Percentiles rank a stretch among this genome's conserved stretches.
These are phyloP conservation scores for Clepsis dumicolana DNA, from an alignment of 2,888 invertebrate species.

Conservation along the genomic window DNA sequence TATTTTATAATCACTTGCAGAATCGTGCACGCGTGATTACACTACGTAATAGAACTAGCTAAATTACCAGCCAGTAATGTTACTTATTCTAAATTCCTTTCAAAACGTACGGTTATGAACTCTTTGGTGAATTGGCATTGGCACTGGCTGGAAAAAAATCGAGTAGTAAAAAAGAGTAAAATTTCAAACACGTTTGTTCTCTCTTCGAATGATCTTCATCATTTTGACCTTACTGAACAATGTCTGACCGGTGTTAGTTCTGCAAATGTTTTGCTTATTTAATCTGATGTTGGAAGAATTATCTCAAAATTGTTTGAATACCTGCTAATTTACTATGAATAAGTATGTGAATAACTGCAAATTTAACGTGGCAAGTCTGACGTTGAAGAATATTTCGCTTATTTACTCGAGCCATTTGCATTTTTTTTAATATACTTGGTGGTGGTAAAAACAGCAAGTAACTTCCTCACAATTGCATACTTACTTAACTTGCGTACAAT, in stretches of 20 bases:
- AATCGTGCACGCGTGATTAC: constrained; percentile 16
- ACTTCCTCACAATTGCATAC: background rate
- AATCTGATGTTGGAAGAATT: too few species aligned
- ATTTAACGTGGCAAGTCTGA: too few species aligned
- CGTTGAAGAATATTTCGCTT: too few species aligned
- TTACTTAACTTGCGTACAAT: background rate
- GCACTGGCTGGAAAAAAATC: constrained; percentile 6
- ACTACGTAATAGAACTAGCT: constrained; percentile 9
- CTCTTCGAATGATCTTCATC: background rate
- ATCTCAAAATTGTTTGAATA: too few species aligned
- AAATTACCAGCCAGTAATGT: constrained; percentile 16
- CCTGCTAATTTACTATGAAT: too few species aligned
- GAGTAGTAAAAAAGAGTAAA: background rate
- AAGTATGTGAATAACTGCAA: too few species aligned
- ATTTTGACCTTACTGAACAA: background rate
- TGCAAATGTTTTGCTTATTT: too few species aligned
- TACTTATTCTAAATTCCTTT: constrained; percentile 20
- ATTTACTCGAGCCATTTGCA: too few species aligned
- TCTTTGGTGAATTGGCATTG: constrained; percentile 8
- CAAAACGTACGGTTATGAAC: constrained; percentile 9
- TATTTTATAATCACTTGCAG: constrained; percentile 12
- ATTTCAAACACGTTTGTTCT: background rate
- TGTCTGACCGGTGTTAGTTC: background rate
- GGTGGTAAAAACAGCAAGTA: background rate
- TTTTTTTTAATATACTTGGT: background rate